These are phyloP conservation scores for Montifringilla adamsi DNA, from an alignment of 2,113 vertebrate species.

Conservation along the genomic window DNA sequence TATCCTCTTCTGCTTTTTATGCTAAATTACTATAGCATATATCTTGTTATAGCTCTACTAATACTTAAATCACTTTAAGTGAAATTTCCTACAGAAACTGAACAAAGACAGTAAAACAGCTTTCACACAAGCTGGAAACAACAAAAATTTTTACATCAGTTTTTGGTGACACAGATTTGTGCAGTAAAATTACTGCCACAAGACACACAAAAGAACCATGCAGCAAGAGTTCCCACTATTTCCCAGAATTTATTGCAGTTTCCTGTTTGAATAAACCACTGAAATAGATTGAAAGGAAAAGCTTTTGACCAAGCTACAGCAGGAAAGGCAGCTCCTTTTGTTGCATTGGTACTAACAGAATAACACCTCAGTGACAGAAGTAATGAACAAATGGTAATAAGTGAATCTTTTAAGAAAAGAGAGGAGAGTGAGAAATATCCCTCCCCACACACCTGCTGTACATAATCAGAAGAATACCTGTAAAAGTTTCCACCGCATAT, in stretches of 20 bases:
- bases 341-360: background rate
- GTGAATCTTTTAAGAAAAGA: background rate
- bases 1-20: background rate
- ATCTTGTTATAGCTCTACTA: background rate
- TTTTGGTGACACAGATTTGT: constrained; percentile 40
- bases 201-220: background rate
- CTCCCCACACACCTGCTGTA: background rate
- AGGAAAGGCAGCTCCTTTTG: background rate
- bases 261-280: background rate
- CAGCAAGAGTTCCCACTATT: background rate
- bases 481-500: constrained; percentile 92
- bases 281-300: background rate
- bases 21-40: background rate
- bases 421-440: background rate
- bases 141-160: background rate
- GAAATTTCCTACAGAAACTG: background rate
- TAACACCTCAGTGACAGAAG: background rate
- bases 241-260: background rate
- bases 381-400: background rate
- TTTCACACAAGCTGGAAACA: background rate
- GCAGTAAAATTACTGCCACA: background rate
- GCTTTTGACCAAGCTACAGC: background rate
- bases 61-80: background rate
- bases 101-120: background rate
- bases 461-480: constrained; percentile 77